These are phyloP conservation scores for Phlogophora meticulosa DNA, from an alignment of 2,888 invertebrate species.

Conservation along the genomic window DNA sequence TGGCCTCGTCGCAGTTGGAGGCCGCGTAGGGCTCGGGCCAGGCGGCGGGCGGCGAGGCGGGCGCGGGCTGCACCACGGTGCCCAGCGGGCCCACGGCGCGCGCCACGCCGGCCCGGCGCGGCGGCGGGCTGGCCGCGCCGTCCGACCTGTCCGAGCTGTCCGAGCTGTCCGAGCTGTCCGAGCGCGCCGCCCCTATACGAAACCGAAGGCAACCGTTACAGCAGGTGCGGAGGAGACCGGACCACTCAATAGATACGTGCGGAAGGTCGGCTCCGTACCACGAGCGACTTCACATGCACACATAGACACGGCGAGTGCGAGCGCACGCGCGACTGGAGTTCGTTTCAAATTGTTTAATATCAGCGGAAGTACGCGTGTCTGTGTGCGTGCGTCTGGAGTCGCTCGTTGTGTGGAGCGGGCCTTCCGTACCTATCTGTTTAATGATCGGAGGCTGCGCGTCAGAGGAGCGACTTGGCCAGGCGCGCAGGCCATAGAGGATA, in stretches of 20 bases:
- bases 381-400: slow-evolving; percentile 23
- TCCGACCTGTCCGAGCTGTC: slow-evolving; percentile 71
- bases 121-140: slow-evolving; percentile 66
- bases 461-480: slow-evolving; percentile 72
- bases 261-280: slow-evolving; percentile 6
- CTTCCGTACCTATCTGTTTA: slow-evolving; percentile 17
- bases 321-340: background rate
- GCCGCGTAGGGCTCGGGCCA: slow-evolving; percentile 86
- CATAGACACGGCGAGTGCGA: slow-evolving; percentile 6
- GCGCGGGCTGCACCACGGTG: slow-evolving; percentile 71
- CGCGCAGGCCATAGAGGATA: slow-evolving; percentile 39
- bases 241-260: slow-evolving; percentile 3
- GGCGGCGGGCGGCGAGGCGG: slow-evolving; percentile 81
- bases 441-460: slow-evolving; percentile 49
- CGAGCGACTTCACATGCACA: slow-evolving; percentile 27
- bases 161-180: slow-evolving; percentile 72
- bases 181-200: slow-evolving; percentile 92
- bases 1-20: slow-evolving; percentile 92
- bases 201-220: slow-evolving; percentile 95
- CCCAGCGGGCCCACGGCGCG: slow-evolving; percentile 94
- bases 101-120: slow-evolving; percentile 90
- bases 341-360: background rate
- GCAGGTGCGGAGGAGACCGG: slow-evolving; percentile 64
- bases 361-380: background rate
- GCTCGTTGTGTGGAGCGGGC: slow-evolving; percentile 10